Base-by-base conservation (phyloP, 2,888 invertebrate species). In the Ypsolopha scabrella region DNA sequence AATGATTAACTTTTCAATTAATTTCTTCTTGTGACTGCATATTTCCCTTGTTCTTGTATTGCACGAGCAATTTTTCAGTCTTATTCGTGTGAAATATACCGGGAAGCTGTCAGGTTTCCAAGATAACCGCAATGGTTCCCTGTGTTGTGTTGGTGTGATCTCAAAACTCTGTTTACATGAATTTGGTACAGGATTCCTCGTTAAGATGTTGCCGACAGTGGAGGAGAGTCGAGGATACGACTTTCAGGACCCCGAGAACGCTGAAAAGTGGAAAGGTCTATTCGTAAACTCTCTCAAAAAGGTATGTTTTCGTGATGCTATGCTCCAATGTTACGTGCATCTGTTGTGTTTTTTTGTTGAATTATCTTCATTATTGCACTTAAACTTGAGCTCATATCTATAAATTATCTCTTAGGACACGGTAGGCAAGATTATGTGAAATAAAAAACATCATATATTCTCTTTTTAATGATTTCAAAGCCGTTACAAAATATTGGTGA, bases 211-310 rank as follows among this genome's bases (percentile, higher is more conserved):
- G 68, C 82, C 86, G 68, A 83, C 85, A 59, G 86, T 83, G 75
- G 86, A 86, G 75, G 87, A 87, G 75, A 79, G 78, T 64, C 79
- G 80, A 62, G 86, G 86, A 59, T 94, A 94, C 88, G 95, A 96
- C 88, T 96, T 96, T 85, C 91, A 91, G 75, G 94, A 94, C 77
- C 93, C 92, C 72, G 96, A 96, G 80, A 96, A 96, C 87, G 91
- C 91, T 64, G 90, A 91, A 63, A 96, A 96, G 90, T 98, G 97
- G 97, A 94, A 93, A 72, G 96, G 96, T 59, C 88, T 97, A 60
- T 94, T 98, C 80, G 91, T 94, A 72, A 91, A 90, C 70, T 92
- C 96, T 50, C 89, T 98, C 67, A 92, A 92, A 80, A 95, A 94
- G 93, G 96, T 96, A 86, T 78, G 79, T 72, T 48, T 9, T 47